Conservation (phyloP, 2,113 vertebrate species). For the Prinia subflava region DNA sequence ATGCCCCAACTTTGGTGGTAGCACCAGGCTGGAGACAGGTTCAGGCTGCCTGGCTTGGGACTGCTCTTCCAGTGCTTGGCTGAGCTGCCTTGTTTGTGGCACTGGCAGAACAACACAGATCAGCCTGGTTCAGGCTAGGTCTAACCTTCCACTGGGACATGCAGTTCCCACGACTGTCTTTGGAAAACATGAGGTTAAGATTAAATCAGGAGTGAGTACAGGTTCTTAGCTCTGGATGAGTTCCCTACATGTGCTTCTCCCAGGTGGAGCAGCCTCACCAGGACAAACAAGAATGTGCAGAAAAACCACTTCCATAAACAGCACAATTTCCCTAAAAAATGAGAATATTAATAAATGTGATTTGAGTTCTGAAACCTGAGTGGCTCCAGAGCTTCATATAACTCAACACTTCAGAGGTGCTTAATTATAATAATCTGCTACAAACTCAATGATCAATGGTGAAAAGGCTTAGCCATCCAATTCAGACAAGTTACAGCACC, state of each 20-base stretch:
- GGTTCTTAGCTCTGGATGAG: background rate
- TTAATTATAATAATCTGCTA: constrained; percentile 25
- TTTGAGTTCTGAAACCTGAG: background rate
- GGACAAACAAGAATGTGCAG: background rate
- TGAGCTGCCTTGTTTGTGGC: background rate
- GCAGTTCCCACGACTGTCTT: background rate
- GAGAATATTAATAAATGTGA: background rate
- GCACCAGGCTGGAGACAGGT: background rate
- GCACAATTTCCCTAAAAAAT: background rate
- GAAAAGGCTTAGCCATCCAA: background rate
- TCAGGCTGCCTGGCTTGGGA: background rate
- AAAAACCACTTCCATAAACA: background rate
- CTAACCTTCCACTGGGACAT: background rate
- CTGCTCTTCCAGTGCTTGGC: background rate
- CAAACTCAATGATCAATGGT: constrained; percentile 10
- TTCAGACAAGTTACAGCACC: background rate
- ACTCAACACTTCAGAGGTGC: background rate
- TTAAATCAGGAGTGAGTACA: background rate
- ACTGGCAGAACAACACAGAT: background rate
- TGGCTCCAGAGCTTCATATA: background rate
- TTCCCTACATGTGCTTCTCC: background rate
- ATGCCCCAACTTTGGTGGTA: background rate
- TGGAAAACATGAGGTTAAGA: background rate
- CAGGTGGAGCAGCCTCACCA: background rate
- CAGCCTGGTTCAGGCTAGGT: background rate